phyloP scores from a whole-genome alignment of 1,140 invertebrate species.

The Drosophila tani region DNA sequence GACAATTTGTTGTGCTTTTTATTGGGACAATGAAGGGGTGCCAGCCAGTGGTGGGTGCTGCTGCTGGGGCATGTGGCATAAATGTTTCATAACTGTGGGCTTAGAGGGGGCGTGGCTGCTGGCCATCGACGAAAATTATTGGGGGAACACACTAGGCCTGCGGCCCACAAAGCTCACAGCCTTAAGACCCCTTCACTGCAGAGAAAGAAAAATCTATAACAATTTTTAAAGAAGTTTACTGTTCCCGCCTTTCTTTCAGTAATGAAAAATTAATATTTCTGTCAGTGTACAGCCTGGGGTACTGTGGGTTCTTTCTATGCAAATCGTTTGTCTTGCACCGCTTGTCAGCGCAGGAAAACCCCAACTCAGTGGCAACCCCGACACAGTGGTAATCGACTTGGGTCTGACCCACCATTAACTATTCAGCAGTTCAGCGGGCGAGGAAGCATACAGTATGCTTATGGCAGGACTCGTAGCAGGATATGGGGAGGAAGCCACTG shows the following conservation, averaged over 20 bases:
- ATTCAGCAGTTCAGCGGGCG: neutral
- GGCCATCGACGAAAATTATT: conserved; percentile 60
- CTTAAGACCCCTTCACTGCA: neutral
- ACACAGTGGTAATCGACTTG: conserved; percentile 29
- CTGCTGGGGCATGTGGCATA: conserved; percentile 37
- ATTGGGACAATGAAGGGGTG: conserved; percentile 51
- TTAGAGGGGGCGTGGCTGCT: conserved; percentile 31
- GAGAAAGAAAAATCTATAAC: neutral
- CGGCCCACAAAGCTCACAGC: conserved; percentile 11
- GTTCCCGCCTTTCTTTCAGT: too few species aligned
- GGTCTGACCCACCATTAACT: conserved; percentile 32
- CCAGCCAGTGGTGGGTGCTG: neutral
- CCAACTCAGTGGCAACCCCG: neutral
- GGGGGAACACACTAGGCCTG: conserved; percentile 53
- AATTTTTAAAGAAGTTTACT: too few species aligned
- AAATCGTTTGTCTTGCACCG: conserved; percentile 55
- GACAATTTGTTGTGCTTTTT: conserved; percentile 81
- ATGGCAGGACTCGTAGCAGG: neutral
- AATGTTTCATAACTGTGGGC: conserved; percentile 76
- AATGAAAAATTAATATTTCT: too few species aligned
- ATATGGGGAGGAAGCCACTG: neutral
- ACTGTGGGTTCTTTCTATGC: conserved; percentile 17
- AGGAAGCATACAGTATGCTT: conserved; percentile 1
- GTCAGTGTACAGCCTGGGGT: neutral
- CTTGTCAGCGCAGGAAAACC: conserved; percentile 18